Conservation (phyloP, 2,113 vertebrate genomes). For the Atherinomorus stipes region DNA sequence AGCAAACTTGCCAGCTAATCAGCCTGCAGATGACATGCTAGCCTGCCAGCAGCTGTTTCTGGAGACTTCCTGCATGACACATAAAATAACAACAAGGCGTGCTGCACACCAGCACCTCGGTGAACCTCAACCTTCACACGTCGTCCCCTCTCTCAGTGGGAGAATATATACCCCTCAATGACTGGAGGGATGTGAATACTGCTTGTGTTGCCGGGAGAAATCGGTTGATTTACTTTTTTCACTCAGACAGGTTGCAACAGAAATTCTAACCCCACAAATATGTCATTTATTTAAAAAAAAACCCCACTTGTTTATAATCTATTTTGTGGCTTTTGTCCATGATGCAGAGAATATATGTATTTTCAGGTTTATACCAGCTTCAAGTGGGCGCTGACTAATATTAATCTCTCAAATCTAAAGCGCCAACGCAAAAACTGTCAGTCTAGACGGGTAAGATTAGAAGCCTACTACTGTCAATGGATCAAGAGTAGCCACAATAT, state of each 20-base stretch:
- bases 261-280: background rate
- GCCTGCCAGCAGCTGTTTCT: constrained; percentile 61
- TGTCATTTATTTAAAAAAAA: too few relatives aligned
- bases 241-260: background rate
- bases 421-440: constrained; percentile 5
- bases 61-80: constrained; percentile 36
- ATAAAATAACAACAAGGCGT: constrained; percentile 44
- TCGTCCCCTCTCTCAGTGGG: constrained; percentile 17
- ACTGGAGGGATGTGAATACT: background rate
- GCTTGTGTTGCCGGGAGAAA: constrained; percentile 3
- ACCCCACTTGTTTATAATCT: too few relatives aligned
- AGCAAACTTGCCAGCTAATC: background rate
- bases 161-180: constrained; percentile 12
- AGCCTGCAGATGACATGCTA: constrained; percentile 37
- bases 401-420: constrained; percentile 5
- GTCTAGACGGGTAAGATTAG: constrained; percentile 36
- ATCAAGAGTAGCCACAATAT: constrained; percentile 4
- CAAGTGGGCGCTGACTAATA: background rate
- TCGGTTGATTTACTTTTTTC: background rate
- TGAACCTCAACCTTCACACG: constrained; percentile 27
- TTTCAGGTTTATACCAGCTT: background rate
- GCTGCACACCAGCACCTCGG: constrained; percentile 17
- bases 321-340: too few relatives aligned
- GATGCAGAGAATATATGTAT: background rate
- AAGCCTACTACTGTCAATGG: constrained; percentile 3